These are phyloP conservation scores for Chrysopilus asiliformis DNA, from an alignment of 2,888 invertebrate species.

Conservation along the genomic window DNA sequence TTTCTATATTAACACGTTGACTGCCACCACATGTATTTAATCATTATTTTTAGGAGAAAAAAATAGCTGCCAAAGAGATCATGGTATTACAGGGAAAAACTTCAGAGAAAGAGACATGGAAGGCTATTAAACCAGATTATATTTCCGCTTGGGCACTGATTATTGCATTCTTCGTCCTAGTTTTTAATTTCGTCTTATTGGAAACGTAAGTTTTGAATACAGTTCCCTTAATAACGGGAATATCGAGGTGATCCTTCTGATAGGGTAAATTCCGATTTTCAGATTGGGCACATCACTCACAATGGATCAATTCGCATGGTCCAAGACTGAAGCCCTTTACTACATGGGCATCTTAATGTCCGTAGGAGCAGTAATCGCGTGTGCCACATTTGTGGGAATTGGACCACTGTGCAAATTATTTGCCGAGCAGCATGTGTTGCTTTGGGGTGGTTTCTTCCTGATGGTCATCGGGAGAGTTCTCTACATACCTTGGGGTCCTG, in stretches of 20 bases:
- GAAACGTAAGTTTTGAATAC: conserved; percentile 49
- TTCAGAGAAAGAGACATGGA: conserved; percentile 62
- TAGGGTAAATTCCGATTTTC: conserved; percentile 15
- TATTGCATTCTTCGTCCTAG: conserved; percentile 66
- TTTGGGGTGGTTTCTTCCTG: conserved; percentile 71
- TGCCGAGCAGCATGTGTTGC: conserved; percentile 60
- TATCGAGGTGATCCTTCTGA: too few species aligned
- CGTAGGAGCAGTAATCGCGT: conserved; percentile 63
- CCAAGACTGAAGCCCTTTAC: conserved; percentile 57
- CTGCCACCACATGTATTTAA: not conserved
- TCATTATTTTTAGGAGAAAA: conserved; percentile 38
- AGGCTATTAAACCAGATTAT: conserved; percentile 56
- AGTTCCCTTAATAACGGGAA: not conserved
- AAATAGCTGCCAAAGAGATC: conserved; percentile 66
- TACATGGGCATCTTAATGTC: conserved; percentile 76
- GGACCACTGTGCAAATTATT: conserved; percentile 56
- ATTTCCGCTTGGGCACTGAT: conserved; percentile 66
- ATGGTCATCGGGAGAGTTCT: conserved; percentile 61
- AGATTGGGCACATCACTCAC: conserved; percentile 67
- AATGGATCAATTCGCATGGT: conserved; percentile 84
- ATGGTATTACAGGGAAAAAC: conserved; percentile 59
- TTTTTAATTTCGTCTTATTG: conserved; percentile 76
- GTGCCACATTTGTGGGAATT: conserved; percentile 56
- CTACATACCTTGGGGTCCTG: conserved; percentile 66
- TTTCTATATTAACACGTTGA: not conserved